A percentile compares a stretch with the other conserved stretches of the same genome.
These are phyloP conservation scores for Ichneumoninae sp. DNA, from an alignment of 2,888 invertebrate genomes.

Conservation along the genomic window DNA sequence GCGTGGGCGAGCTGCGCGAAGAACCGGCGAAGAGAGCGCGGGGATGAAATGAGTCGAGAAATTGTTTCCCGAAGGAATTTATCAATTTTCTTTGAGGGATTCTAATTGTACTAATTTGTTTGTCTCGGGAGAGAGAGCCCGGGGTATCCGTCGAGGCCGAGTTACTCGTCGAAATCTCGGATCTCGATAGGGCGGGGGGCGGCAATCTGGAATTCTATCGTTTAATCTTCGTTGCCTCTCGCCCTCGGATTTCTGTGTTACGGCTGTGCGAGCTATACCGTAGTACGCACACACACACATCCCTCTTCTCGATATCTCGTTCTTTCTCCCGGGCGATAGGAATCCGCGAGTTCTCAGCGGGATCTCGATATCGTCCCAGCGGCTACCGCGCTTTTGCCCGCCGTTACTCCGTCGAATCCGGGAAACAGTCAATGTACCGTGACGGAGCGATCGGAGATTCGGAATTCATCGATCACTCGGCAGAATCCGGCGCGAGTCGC, in stretches of 20 bases:
- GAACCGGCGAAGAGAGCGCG: conserved; percentile 55
- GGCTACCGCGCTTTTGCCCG: background rate
- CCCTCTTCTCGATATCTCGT: background rate
- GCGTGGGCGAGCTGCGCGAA: background rate
- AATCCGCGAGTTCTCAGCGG: conserved; percentile 18
- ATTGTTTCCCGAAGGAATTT: conserved; percentile 83
- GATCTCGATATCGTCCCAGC: background rate
- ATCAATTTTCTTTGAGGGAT: conserved; percentile 84
- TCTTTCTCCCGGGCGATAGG: conserved; percentile 9
- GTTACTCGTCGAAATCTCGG: conserved; percentile 57
- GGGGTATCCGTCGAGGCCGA: conserved; percentile 5
- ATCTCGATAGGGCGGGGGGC: conserved; percentile 65
- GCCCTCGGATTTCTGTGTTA: conserved; percentile 2
- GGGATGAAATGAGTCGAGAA: conserved; percentile 83
- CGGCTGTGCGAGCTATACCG: background rate
- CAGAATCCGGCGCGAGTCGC: background rate
- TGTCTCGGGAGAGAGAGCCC: conserved; percentile 72
- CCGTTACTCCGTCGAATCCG: background rate
- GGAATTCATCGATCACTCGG: conserved; percentile 11
- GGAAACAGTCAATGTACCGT: background rate
- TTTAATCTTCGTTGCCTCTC: conserved; percentile 79
- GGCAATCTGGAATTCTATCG: conserved; percentile 80
- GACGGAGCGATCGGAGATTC: background rate
- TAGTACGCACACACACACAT: background rate
- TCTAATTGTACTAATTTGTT: conserved; percentile 85